Percentiles rank a stretch among this genome's conserved stretches.
phyloP scores from a whole-genome alignment of 1,140 invertebrate genomes.

The Ooceraea biroi region DNA sequence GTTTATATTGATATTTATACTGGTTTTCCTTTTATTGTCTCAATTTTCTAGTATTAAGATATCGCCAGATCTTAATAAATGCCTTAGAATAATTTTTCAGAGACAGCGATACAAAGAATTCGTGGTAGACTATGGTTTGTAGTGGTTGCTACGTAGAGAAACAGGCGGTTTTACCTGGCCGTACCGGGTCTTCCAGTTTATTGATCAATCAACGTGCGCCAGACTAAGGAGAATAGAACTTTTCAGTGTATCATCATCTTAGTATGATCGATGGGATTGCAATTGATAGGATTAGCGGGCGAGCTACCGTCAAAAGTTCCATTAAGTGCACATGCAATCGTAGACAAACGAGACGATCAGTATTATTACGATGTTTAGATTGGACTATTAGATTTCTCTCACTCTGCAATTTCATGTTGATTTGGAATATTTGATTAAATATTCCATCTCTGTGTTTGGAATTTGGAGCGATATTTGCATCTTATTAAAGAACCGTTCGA shows the following conservation, averaged over 20 bases:
- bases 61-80: neutral
- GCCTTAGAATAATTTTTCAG: neutral
- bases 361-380: neutral
- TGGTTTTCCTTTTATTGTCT: neutral
- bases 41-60: neutral
- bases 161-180: slow-evolving; percentile 43
- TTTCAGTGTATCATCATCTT: slow-evolving; percentile 54
- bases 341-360: slow-evolving; percentile 2
- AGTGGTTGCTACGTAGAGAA: neutral
- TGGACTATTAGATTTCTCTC: neutral
- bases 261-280: slow-evolving; percentile 49
- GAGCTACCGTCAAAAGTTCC: neutral
- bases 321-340: slow-evolving; percentile 27
- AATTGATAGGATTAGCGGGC: slow-evolving; percentile 53
- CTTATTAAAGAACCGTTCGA: too few relatives aligned
- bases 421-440: too few relatives aligned
- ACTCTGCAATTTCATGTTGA: neutral
- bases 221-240: slow-evolving; percentile 31
- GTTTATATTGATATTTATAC: too few relatives aligned
- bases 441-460: neutral
- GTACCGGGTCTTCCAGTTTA: slow-evolving; percentile 68
- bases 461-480: neutral
- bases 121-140: neutral
- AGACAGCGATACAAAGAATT: neutral
- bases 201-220: slow-evolving; percentile 80